These are phyloP conservation scores for Acropora tenuis DNA, from an alignment of 64 coral and sea anemone genomes.

Conservation along the genomic window DNA sequence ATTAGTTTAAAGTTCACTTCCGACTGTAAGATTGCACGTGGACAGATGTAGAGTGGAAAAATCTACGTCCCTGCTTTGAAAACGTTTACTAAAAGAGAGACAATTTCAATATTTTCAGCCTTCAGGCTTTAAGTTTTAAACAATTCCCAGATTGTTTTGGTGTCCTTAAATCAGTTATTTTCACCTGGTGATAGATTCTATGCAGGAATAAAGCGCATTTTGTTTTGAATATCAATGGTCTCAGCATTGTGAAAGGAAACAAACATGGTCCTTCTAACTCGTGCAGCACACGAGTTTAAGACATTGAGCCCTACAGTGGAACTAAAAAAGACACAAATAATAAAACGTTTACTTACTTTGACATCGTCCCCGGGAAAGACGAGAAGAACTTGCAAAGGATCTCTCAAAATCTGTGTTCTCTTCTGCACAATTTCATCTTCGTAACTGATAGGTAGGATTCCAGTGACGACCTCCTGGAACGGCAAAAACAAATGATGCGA, in stretches of 20 bases:
- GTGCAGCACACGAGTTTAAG: not conserved
- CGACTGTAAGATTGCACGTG: not conserved
- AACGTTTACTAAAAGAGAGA: not conserved
- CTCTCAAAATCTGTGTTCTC: conserved; percentile 89
- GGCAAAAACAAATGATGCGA: conserved; percentile 46
- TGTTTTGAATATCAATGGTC: not conserved
- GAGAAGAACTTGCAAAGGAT: conserved; percentile 79
- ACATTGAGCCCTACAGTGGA: not conserved
- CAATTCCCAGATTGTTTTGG: not conserved
- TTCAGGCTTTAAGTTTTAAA: not conserved
- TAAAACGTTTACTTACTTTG: conserved; percentile 57
- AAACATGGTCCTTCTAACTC: not conserved
- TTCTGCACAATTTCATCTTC: conserved; percentile 96
- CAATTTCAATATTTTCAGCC: too few relatives aligned
- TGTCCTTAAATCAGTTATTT: not conserved
- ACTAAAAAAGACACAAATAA: conserved; percentile 14
- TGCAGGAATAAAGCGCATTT: not conserved
- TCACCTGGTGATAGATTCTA: not conserved
- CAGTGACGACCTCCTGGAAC: conserved; percentile 81
- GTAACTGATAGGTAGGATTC: conserved; percentile 90
- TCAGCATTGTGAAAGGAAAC: not conserved
- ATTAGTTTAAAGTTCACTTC: not conserved
- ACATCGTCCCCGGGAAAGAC: conserved; percentile 89
- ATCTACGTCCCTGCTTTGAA: not conserved
- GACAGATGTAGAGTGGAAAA: conserved; percentile 12